Conservation (phyloP, 2,888 invertebrate genomes). For the Thumatha senex region DNA sequence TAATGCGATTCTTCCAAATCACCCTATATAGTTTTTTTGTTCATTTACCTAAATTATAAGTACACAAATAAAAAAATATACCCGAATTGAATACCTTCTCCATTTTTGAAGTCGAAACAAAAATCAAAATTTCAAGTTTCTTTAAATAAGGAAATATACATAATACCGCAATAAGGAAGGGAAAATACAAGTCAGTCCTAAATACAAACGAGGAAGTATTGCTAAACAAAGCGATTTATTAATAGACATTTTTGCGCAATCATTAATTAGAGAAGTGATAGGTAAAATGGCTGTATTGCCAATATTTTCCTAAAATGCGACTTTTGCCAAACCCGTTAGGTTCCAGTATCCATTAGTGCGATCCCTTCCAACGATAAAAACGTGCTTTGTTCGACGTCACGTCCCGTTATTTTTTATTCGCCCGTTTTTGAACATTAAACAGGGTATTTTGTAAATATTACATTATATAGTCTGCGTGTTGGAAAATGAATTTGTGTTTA, state of each 20-base stretch:
- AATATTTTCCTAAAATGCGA: constrained; percentile 43
- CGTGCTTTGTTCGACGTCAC: constrained; percentile 75
- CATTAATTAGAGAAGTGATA: constrained; percentile 7
- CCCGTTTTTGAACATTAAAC: constrained; percentile 62
- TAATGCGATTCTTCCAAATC: too few species aligned
- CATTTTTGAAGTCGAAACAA: too few species aligned
- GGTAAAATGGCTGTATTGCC: constrained; percentile 7
- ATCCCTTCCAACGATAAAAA: constrained; percentile 73
- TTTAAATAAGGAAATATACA: too few species aligned
- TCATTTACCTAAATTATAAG: too few species aligned
- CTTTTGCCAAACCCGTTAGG: constrained; percentile 47
- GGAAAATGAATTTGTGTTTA: constrained; percentile 61
- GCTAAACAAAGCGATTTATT: constrained; percentile 5
- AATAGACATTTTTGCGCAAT: neutral
- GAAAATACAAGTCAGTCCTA: neutral
- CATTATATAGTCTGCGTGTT: constrained; percentile 63
- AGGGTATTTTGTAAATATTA: constrained; percentile 67
- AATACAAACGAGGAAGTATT: neutral
- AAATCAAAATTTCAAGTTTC: neutral
- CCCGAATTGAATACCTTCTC: too few species aligned
- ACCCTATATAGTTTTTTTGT: too few species aligned
- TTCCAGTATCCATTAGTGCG: constrained; percentile 65
- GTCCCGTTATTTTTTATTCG: constrained; percentile 71
- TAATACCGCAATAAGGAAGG: neutral
- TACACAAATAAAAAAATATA: neutral